Conservation (phyloP, 2,797 vertebrate genomes). For the Hippoglossus hippoglossus region DNA sequence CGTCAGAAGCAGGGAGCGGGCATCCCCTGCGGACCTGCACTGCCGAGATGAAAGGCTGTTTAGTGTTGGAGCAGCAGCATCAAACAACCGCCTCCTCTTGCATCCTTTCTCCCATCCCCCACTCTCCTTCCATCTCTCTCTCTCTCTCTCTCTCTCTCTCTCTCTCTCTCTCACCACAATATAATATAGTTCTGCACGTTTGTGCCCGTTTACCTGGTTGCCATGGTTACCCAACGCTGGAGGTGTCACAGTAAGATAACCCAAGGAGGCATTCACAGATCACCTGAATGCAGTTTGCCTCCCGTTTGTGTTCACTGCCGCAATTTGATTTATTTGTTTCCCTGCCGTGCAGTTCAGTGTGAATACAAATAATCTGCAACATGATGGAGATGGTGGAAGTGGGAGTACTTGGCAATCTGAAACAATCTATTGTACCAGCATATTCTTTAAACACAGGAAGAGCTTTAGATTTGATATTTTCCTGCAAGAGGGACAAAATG, state of each 20-base stretch:
- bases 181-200: slow-evolving; percentile 77
- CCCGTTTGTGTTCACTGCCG: slow-evolving; percentile 61
- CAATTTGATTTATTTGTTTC: slow-evolving; percentile 81
- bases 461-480: slow-evolving; percentile 75
- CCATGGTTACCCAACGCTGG: slow-evolving; percentile 81
- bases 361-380: slow-evolving; percentile 79
- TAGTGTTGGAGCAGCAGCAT: slow-evolving; percentile 82
- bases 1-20: slow-evolving; percentile 78
- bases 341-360: slow-evolving; percentile 65
- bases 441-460: slow-evolving; percentile 68
- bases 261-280: slow-evolving; percentile 83
- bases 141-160: slow-evolving; percentile 31
- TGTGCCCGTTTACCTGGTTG: slow-evolving; percentile 85
- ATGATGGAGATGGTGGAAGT: slow-evolving; percentile 69
- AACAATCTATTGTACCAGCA: slow-evolving; percentile 67
- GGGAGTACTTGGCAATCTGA: slow-evolving; percentile 68
- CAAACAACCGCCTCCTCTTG: slow-evolving; percentile 81
- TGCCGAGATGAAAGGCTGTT: slow-evolving; percentile 84
- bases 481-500: slow-evolving; percentile 55
- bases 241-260: slow-evolving; percentile 81
- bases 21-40: slow-evolving; percentile 80
- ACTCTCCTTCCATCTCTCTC: slow-evolving; percentile 58
- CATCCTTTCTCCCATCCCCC: slow-evolving; percentile 78
- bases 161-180: slow-evolving; percentile 76
- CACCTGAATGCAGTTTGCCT: slow-evolving; percentile 81